A percentile compares a stretch with the other conserved stretches of the same genome.
Evolutionary conservation across 2,113 vertebrate species (phyloP).

Genomic region (Thamnaconus septentrionalis): DNA sequence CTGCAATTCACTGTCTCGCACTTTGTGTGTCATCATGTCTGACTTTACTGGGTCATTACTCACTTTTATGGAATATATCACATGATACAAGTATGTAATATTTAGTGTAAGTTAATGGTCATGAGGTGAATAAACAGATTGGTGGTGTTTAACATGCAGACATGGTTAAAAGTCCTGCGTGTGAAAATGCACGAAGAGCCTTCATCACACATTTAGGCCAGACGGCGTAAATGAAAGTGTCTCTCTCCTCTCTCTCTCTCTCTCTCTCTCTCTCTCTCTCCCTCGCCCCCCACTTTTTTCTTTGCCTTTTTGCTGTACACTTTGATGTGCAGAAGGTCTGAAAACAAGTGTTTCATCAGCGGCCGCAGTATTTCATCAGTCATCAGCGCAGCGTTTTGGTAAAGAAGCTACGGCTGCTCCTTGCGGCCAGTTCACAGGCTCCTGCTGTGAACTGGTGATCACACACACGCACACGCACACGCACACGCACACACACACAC

Average conservation of each 20-base stretch:
- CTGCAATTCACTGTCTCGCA: too few relatives aligned
- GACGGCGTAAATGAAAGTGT: conserved; percentile 7
- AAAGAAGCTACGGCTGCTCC: neutral
- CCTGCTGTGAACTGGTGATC: too few relatives aligned
- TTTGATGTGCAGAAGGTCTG: conserved; percentile 29
- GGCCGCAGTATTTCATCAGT: conserved; percentile 42
- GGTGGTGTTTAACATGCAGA: too few relatives aligned
- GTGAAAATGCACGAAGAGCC: conserved; percentile 27
- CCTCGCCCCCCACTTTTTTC: too few relatives aligned
- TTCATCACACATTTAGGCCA: conserved; percentile 1
- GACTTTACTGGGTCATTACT: too few relatives aligned
- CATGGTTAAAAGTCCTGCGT: neutral
- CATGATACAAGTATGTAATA: too few relatives aligned
- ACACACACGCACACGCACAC: neutral
- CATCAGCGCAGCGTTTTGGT: conserved; percentile 19
- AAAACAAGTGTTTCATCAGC: conserved; percentile 42
- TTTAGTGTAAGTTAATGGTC: too few relatives aligned
- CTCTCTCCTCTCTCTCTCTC: too few relatives aligned
- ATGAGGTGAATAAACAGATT: too few relatives aligned
- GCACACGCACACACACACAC: neutral
- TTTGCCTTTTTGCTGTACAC: conserved; percentile 5
- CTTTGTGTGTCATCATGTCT: too few relatives aligned
- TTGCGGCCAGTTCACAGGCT: neutral
- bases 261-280: too few relatives aligned
- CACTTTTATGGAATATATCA: too few relatives aligned